Conservation (phyloP, 2,113 vertebrate genomes). For the Saguinus midas region DNA sequence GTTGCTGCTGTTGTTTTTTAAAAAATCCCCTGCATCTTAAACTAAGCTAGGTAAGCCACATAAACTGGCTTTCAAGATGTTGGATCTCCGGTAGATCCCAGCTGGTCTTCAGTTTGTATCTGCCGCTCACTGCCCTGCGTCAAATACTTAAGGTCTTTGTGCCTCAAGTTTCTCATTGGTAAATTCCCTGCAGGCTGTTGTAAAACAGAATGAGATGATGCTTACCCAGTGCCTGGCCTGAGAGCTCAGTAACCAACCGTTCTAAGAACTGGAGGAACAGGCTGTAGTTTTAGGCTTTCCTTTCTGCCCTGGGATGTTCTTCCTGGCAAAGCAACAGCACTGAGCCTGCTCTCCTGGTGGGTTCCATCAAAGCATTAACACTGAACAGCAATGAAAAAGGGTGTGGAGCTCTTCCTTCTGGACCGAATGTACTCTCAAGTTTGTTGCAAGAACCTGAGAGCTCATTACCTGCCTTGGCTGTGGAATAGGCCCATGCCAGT, state of each 20-base stretch:
- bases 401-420: neutral
- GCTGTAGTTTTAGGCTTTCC: neutral
- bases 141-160: neutral
- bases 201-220: too few species aligned
- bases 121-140: neutral
- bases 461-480: rapidly evolving
- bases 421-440: too few species aligned
- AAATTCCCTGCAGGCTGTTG: neutral
- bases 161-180: neutral
- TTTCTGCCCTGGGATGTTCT: neutral
- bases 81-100: neutral
- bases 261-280: neutral
- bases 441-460: neutral
- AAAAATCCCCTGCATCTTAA: neutral
- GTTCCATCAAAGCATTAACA: neutral
- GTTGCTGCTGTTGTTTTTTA: neutral
- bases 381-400: neutral
- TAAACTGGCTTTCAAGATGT: neutral
- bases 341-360: neutral
- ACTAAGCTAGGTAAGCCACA: neutral
- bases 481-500: neutral
- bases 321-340: neutral
- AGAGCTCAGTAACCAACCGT: neutral
- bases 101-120: neutral
- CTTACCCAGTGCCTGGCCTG: neutral